These are phyloP conservation scores for Caerostris extrusa DNA, from an alignment of 1,140 invertebrate species.

Conservation along the genomic window DNA sequence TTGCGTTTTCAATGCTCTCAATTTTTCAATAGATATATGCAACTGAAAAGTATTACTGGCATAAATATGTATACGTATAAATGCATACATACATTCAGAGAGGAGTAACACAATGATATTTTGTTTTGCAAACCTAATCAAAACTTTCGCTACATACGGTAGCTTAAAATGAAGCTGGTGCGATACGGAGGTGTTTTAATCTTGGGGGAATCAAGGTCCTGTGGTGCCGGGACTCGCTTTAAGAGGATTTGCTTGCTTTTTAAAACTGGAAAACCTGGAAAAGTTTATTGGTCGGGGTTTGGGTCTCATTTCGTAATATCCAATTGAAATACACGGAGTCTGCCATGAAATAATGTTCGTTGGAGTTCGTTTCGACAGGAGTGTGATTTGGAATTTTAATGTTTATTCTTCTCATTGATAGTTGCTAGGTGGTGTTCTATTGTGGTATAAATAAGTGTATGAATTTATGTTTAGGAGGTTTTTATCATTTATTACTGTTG, in stretches of 20 bases:
- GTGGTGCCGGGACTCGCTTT: not conserved
- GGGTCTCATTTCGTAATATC: not conserved
- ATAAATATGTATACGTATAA: too few relatives aligned
- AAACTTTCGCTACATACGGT: conserved; percentile 14
- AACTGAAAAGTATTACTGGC: not conserved
- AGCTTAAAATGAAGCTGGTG: not conserved
- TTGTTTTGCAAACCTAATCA: conserved; percentile 27
- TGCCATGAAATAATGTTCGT: not conserved
- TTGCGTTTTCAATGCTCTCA: not conserved
- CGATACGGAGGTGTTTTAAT: conserved; percentile 2
- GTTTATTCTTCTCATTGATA: not conserved
- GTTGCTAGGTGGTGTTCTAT: not conserved
- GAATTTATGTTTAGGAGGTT: too few relatives aligned
- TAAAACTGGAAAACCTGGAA: not conserved
- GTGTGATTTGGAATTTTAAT: not conserved
- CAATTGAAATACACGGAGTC: conserved; percentile 21
- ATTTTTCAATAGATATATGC: not conserved
- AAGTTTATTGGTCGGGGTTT: not conserved
- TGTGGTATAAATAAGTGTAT: not conserved
- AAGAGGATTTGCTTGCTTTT: conserved; percentile 35
- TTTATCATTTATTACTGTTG: too few relatives aligned
- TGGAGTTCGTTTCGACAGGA: not conserved
- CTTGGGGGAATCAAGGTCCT: not conserved
- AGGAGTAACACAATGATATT: not conserved
- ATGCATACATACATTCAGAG: not conserved